phyloP scores from a whole-genome alignment of 1,140 invertebrate genomes.

The Scaptomyza montana region DNA sequence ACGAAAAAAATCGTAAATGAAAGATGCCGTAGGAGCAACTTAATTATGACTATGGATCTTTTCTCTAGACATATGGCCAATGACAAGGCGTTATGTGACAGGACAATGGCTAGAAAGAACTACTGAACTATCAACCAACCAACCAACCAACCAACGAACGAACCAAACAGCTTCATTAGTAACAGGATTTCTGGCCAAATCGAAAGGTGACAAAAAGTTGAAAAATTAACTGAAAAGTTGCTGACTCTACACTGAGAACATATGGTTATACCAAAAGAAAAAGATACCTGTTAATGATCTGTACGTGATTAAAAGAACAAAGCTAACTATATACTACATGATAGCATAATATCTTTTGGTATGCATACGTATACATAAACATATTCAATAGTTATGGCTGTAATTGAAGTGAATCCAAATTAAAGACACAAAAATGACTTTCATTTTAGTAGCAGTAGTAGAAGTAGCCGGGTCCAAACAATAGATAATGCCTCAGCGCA shows the following conservation, averaged over 20 bases:
- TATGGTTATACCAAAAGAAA: background rate
- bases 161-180: constrained; percentile 47
- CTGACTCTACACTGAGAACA: constrained; percentile 7
- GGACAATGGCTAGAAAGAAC: constrained; percentile 42
- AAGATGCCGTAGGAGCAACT: constrained; percentile 28
- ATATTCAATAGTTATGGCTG: constrained; percentile 41
- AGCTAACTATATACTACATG: constrained; percentile 13
- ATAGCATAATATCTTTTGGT: background rate
- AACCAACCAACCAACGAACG: background rate
- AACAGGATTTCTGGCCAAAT: constrained; percentile 31
- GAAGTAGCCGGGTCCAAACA: constrained; percentile 34
- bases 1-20: background rate
- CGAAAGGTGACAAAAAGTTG: constrained; percentile 37
- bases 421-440: constrained; percentile 79
- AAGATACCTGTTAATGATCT: constrained; percentile 12
- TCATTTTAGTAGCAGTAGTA: constrained; percentile 72
- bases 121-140: background rate
- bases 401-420: constrained; percentile 61
- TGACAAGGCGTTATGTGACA: constrained; percentile 52
- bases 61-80: constrained; percentile 21
- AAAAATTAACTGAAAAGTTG: constrained; percentile 44
- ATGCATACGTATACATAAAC: background rate
- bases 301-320: constrained; percentile 19
- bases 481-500: constrained; percentile 56
- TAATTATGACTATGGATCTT: constrained; percentile 45